A percentile compares a stretch with the other conserved stretches of the same genome.
Evolutionary conservation across 2,113 vertebrate genomes (phyloP).

Genomic region (Caretta caretta): DNA sequence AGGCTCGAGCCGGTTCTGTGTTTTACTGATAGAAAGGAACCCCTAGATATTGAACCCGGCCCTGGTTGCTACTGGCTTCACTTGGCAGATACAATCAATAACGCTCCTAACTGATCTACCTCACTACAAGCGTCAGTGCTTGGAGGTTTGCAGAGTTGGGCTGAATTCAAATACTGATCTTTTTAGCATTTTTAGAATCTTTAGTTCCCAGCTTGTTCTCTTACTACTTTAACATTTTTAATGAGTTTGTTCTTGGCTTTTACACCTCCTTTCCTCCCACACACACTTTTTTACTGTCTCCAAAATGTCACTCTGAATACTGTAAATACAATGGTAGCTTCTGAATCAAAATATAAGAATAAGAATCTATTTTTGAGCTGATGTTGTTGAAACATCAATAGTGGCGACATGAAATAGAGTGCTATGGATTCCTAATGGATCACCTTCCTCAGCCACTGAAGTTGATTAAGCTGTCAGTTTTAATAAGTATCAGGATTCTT

Average conservation of each 20-base stretch:
- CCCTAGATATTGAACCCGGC: no score
- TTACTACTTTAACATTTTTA: neutral
- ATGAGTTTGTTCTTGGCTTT: neutral
- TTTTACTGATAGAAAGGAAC: no score
- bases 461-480: neutral
- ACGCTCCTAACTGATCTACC: neutral
- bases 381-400: neutral
- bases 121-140: neutral
- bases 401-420: neutral
- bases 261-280: neutral
- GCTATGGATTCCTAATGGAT: neutral
- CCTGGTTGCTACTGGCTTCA: no score
- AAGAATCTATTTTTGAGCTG: neutral
- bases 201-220: neutral
- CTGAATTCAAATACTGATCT: neutral
- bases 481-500: neutral
- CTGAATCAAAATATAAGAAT: neutral
- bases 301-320: neutral
- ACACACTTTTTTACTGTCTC: neutral
- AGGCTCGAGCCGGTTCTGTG: no score
- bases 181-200: neutral
- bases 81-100: neutral
- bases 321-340: neutral
- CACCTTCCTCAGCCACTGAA: neutral
- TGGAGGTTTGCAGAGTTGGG: neutral